Base-by-base conservation (phyloP, 2,888 invertebrate species). In the Acanthococcus lagerstroemiae region DNA sequence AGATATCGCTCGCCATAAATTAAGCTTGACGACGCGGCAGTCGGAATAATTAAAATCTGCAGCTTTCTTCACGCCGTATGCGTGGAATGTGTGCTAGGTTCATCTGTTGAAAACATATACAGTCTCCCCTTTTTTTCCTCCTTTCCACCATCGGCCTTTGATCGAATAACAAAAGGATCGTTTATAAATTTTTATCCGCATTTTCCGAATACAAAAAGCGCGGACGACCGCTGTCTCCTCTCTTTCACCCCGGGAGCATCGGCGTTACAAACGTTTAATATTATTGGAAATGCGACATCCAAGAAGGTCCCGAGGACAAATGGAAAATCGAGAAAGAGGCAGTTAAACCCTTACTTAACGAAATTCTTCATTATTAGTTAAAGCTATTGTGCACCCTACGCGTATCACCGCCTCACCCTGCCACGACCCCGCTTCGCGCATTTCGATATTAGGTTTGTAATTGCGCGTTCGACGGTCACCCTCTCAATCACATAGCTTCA, bases 301-400 rank as follows among this genome's bases (percentile, higher is more conserved):
- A 37, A 37, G 37, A 37, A 37, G 37, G 37, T n/a, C 37, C n/a
- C n/a, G 37, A n/a, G 37, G 37, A 37, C 37, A 37, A 37, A 37
- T 37, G 37, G 37, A 37, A 37, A 30, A 37, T 15, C 37, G 37
- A 37, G 37, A 15, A n/a, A 37, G 3, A n/a, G 37, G 37, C 37
- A 37, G 37, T 37, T 37, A 37, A 37, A 37, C 37, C 37, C 37
- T 37, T 37, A 37, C n/a, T 26, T 15, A 52, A 52, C 61, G 61
- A 61, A 61, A 61, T 61, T 52, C 61, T 61, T 61, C 61, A 37
- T 61, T 61, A 61, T 61, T 61, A 61, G 61, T 61, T 61, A 61
- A 61, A 61, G 52, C 61, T 61, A 61, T 61, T 61, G 52, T 61
- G 52, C 37, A 37, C n/a, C 12, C 37, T 37, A 15, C n/a, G 37